Percentiles rank a stretch among this genome's conserved stretches.
Conservation (phyloP, 2,888 invertebrate genomes). For the Disparrhopalites patrizii region DNA sequence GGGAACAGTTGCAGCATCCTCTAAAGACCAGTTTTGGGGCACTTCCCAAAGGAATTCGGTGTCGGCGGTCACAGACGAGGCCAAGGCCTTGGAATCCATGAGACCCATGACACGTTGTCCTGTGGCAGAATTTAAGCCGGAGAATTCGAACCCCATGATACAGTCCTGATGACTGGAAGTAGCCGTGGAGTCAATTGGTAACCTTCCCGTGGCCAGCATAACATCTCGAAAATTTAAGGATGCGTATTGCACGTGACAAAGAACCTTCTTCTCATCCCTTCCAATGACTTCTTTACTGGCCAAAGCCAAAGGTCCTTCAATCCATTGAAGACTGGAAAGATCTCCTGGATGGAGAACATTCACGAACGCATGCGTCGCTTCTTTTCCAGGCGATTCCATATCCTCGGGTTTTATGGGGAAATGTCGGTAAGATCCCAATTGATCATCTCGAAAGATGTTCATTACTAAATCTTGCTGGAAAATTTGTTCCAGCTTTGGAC, state of each 20-base stretch:
- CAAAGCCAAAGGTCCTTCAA: slow-evolving; percentile 62
- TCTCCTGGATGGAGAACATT: slow-evolving; percentile 78
- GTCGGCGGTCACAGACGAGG: slow-evolving; percentile 57
- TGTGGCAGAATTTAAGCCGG: slow-evolving; percentile 54
- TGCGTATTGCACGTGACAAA: slow-evolving; percentile 65
- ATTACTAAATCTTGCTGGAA: slow-evolving; percentile 20
- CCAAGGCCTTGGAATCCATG: slow-evolving; percentile 67
- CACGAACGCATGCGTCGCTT: slow-evolving; percentile 65
- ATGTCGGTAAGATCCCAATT: slow-evolving; percentile 57
- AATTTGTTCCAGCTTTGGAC: slow-evolving; percentile 5
- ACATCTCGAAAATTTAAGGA: slow-evolving; percentile 93
- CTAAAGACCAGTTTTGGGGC: slow-evolving; percentile 58
- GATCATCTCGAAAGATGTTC: slow-evolving; percentile 50
- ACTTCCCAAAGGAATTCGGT: slow-evolving; percentile 61
- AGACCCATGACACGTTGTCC: slow-evolving; percentile 54
- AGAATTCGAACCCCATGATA: slow-evolving; percentile 60
- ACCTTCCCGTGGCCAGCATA: slow-evolving; percentile 87
- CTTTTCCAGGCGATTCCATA: slow-evolving; percentile 46
- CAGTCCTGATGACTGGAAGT: slow-evolving; percentile 57
- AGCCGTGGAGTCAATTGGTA: slow-evolving; percentile 75
- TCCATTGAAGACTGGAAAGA: slow-evolving; percentile 75
- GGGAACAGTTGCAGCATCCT: slow-evolving; percentile 65
- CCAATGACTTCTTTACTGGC: not conserved
- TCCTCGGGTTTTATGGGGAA: slow-evolving; percentile 50
- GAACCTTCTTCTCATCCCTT: slow-evolving; percentile 13